A percentile compares a stretch with the other conserved stretches of the same genome.
Conservation (phyloP, 35 echinoderm and acorn worm species). For the Apostichopus japonicus region DNA sequence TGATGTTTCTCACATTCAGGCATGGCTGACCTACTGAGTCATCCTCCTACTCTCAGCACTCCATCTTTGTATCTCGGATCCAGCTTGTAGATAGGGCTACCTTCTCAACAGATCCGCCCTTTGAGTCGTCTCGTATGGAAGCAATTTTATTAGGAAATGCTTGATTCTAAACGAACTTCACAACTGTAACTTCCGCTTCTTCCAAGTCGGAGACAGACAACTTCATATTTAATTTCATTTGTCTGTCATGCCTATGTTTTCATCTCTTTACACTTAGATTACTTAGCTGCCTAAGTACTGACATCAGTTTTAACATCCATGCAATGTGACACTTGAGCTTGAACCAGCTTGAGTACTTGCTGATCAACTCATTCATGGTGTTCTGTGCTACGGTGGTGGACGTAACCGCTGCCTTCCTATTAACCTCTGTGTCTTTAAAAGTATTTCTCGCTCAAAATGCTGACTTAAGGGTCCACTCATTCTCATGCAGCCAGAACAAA, state of each 20-base stretch:
- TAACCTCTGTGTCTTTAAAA: constrained; percentile 13
- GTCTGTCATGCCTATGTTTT: constrained; percentile 8
- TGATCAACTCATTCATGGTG: neutral
- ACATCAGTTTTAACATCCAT: constrained; percentile 40
- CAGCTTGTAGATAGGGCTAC: constrained; percentile 62
- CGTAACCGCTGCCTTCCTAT: constrained; percentile 8
- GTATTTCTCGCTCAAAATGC: neutral
- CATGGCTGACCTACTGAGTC: constrained; percentile 55
- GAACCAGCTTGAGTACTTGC: constrained; percentile 41
- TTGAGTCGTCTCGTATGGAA: constrained; percentile 10
- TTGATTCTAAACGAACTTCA: constrained; percentile 36
- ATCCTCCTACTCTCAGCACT: constrained; percentile 59
- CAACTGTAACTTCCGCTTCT: neutral
- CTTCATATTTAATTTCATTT: constrained; percentile 20
- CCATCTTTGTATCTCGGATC: constrained; percentile 56
- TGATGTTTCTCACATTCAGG: constrained; percentile 68
- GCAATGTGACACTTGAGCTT: constrained; percentile 38
- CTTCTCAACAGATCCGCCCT: constrained; percentile 26
- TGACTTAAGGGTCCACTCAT: constrained; percentile 28
- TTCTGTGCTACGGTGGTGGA: neutral
- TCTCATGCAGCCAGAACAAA: constrained; percentile 15
- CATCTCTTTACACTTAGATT: neutral
- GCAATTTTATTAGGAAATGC: constrained; percentile 42
- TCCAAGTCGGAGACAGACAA: constrained; percentile 25
- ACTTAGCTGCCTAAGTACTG: constrained; percentile 33